Base-by-base conservation (phyloP, 2,888 invertebrate species). In the Elysia crispata region DNA sequence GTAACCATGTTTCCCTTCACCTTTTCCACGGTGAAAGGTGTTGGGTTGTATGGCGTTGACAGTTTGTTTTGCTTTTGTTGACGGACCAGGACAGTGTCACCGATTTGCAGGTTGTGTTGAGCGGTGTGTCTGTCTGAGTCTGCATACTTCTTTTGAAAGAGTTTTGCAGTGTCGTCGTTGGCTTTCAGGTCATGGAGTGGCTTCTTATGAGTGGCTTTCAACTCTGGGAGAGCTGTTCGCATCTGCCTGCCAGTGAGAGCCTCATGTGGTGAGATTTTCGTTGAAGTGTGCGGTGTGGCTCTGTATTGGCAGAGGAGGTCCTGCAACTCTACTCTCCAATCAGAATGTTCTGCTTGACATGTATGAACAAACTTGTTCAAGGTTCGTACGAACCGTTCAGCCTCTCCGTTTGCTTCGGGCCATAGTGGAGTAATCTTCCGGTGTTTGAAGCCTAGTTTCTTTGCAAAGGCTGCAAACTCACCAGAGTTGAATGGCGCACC, bases 351-450 rank as follows among this genome's bases (percentile, higher is more conserved):
- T 11, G 33, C 3, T 15, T 31, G 6, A 41, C 41, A 70, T 11
- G 70, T n/a, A 31, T 41, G 33, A 1, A 70, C 49, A 28, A 70
- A 70, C 33, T 70, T 70, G 41, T 70, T 70, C 11, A 86, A 18
- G 20, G 85, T 79, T n/a, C 70, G 30, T 84, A 85, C 86, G 62
- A 86, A 86, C 11, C 85, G 41, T 74, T 85, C 86, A 13, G 31
- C 60, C 15, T 60, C 60, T 8, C 60, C 60, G 15, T 60, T 60
- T 23, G 60, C 60, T 15, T 60, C 60, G 1, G 54, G 76, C 67
- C 54, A 67, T 13, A 76, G 30, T 20, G 76, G 50, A 0, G 76
- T 76, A 6, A 76, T 66, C 41, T 67, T 41, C 1, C 66, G 28
- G 20, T 76, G 76, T 1, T 66, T 30, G n/a, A 76, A 67, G 0